phyloP scores from a whole-genome alignment of 2,113 vertebrate species.

The Alosa alosa region DNA sequence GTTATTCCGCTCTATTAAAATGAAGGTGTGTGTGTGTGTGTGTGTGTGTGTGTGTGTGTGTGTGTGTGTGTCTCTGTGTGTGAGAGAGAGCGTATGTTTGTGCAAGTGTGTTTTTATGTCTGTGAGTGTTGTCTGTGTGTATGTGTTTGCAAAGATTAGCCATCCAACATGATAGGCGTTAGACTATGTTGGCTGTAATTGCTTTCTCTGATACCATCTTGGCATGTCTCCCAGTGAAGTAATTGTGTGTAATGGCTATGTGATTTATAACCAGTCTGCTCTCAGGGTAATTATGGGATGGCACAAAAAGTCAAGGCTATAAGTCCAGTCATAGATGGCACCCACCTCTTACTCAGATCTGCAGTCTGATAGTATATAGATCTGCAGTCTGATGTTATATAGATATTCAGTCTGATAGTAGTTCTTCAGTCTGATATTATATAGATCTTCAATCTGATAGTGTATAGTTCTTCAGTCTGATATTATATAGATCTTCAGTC shows the following conservation, averaged over 20 bases:
- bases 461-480: too few relatives aligned
- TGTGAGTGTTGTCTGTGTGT: neutral
- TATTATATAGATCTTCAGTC: too few relatives aligned
- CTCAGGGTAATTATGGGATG: slow-evolving; percentile 2
- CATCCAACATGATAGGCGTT: neutral
- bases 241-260: slow-evolving; percentile 14
- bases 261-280: neutral
- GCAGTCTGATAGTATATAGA: too few relatives aligned
- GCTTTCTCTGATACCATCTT: neutral
- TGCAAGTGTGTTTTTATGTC: neutral
- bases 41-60: slow-evolving; percentile 26
- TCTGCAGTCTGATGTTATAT: too few relatives aligned
- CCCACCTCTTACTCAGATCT: neutral
- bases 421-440: too few relatives aligned
- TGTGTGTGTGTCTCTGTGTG: slow-evolving; percentile 17
- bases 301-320: neutral
- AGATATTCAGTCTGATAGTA: too few relatives aligned
- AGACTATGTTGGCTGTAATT: neutral
- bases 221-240: neutral
- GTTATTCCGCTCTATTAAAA: slow-evolving; percentile 22
- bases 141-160: neutral
- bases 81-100: neutral
- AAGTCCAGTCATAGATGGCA: neutral
- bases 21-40: neutral
- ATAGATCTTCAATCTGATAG: too few relatives aligned